Evolutionary conservation across 2,888 invertebrate species (phyloP).

Genomic region (Caenorhabditis sp.): DNA sequence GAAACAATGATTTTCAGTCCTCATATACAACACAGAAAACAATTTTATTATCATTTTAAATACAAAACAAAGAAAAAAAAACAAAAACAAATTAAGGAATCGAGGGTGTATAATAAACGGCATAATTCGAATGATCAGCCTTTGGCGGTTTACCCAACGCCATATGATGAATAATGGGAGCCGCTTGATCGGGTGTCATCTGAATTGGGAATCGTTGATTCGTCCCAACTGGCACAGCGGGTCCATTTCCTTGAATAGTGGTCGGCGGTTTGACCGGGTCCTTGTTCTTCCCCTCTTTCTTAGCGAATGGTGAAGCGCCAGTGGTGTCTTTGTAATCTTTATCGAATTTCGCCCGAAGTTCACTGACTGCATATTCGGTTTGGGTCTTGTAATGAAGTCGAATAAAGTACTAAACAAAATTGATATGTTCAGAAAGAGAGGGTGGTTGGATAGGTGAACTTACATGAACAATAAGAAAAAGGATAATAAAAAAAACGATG

Average conservation of each 20-base stretch:
- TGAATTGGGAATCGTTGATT: neutral
- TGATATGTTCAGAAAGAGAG: neutral
- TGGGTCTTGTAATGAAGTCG: neutral
- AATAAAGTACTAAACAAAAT: neutral
- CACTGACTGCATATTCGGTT: neutral
- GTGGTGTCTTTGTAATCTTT: neutral
- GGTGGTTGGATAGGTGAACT: no score
- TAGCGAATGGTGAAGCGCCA: neutral
- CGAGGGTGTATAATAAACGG: neutral
- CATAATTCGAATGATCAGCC: neutral
- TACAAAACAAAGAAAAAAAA: neutral
- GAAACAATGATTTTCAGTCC: no score
- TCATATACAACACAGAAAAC: no score
- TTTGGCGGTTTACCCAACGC: neutral
- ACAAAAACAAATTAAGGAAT: neutral
- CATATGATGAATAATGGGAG: neutral
- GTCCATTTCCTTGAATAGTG: neutral
- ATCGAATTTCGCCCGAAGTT: neutral
- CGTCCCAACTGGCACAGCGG: neutral
- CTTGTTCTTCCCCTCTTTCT: neutral
- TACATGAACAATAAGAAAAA: conserved; percentile 3
- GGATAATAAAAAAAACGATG: neutral
- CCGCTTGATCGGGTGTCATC: neutral
- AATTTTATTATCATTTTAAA: no score
- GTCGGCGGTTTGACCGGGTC: neutral